A percentile compares a stretch with the other conserved stretches of the same genome.
Evolutionary conservation across 2,888 invertebrate species (phyloP).

Genomic region (Drosophila formosana): DNA sequence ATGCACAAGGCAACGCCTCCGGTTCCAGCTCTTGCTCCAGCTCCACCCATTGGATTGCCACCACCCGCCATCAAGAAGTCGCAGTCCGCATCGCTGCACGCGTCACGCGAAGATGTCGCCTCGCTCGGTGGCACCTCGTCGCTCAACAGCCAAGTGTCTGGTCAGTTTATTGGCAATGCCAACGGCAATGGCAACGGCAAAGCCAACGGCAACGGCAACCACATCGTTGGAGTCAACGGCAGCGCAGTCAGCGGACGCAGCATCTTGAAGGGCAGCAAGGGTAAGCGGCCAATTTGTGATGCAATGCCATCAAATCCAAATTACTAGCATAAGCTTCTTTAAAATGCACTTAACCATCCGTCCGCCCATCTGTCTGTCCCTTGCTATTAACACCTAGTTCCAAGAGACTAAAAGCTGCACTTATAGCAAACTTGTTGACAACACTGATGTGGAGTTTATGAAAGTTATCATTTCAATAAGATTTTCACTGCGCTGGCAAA

Average conservation of each 20-base stretch:
- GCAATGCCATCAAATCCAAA: background rate
- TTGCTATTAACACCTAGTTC: background rate
- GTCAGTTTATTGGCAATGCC: conserved; percentile 44
- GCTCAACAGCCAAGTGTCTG: conserved; percentile 81
- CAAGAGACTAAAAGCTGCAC: background rate
- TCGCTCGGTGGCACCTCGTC: conserved; percentile 83
- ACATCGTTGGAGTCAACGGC: conserved; percentile 37
- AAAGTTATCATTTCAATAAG: too few species aligned
- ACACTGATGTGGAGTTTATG: too few species aligned
- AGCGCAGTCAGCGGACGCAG: conserved; percentile 52
- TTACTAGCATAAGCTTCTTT: background rate
- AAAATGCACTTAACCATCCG: background rate
- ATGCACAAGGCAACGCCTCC: conserved; percentile 40
- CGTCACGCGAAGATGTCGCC: conserved; percentile 82
- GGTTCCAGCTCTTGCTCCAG: conserved; percentile 43
- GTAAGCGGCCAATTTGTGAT: conserved; percentile 38
- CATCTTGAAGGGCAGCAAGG: conserved; percentile 81
- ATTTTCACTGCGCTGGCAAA: too few species aligned
- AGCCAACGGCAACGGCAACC: conserved; percentile 44
- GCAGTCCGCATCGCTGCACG: conserved; percentile 62
- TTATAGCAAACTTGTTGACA: background rate
- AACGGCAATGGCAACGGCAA: conserved; percentile 53
- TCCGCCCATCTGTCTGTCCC: background rate
- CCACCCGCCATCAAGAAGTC: conserved; percentile 66
- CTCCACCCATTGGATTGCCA: conserved; percentile 57